Base-by-base conservation (phyloP, 1,140 invertebrate genomes). In the Calosoma granatense region DNA sequence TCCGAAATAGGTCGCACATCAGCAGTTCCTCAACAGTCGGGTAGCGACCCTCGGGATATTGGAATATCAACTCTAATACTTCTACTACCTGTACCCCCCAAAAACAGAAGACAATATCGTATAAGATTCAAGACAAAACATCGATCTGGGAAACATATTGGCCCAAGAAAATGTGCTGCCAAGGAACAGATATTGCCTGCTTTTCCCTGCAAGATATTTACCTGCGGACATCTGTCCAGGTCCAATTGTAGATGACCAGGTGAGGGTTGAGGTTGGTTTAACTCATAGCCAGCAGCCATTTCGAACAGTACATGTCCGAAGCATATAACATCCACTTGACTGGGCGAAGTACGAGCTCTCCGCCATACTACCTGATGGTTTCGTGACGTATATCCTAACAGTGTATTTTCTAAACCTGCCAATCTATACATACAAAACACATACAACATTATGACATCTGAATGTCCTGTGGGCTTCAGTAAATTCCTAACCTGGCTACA, bases 251-350 rank as follows among this genome's bases (percentile, higher is more conserved):
- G 74, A 65, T 90, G 85, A 58, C 79, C 78, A 60, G 80, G 75
- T 59, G 81, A 83, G 17, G 88, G 87, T 36, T 36, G 26, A 14
- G 88, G 81, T 55, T 81, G 78, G 60, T 82, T 80, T 51, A 93
- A 73, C 65, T 92, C 89, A 60, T 86, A 59, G 23, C 89, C 91
- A 20, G 87, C 82, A 65, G 87, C 87, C 91, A 95, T 94, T 76
- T 94, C 90, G 72, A 90, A 94, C 22, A 94, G 74, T 62, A 94
- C 79, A 70, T 92, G 87, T 2, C 81, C 82, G 66, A 95, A 90
- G 58, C 84, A 88, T 0, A 84, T 81, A 70, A 92, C 89, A 64
- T 76, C 75, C 54, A 84, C 76, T 4, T 81, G 80, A 51, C 78
- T 78, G 20, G 81, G 78, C 41, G 78, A 74, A 6, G 26, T 9